These are phyloP conservation scores for Chaetura pelagica DNA, from an alignment of 2,113 vertebrate genomes.

Conservation along the genomic window DNA sequence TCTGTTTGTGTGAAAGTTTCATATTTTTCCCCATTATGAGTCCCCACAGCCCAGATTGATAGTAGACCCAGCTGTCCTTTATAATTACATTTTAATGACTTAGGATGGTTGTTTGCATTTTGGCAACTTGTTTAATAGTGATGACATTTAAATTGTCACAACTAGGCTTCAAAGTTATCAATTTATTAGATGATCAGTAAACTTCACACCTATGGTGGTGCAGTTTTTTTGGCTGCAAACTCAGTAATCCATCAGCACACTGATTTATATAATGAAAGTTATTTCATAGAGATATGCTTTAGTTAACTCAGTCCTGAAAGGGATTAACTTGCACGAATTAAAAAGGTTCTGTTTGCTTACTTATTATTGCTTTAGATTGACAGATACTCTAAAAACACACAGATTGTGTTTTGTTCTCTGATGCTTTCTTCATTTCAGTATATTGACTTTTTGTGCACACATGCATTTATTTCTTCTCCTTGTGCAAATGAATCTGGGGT, in stretches of 20 bases:
- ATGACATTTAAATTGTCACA: conserved; percentile 75
- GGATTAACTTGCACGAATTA: conserved; percentile 30
- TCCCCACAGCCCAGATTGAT: conserved; percentile 60
- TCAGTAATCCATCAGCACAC: conserved; percentile 22
- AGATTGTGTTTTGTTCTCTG: conserved; percentile 38
- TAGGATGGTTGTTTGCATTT: conserved; percentile 67
- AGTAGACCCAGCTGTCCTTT: conserved; percentile 68
- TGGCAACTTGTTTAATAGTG: conserved; percentile 73
- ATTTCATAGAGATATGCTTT: conserved; percentile 35
- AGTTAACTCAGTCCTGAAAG: conserved; percentile 54
- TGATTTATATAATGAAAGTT: conserved; percentile 54
- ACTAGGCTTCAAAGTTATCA: conserved; percentile 66
- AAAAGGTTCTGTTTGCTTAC: conserved; percentile 61
- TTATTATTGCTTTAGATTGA: conserved; percentile 50
- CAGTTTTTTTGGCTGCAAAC: conserved; percentile 49
- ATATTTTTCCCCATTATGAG: conserved; percentile 40
- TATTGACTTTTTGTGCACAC: neutral
- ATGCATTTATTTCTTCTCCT: conserved; percentile 19
- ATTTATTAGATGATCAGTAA: conserved; percentile 70
- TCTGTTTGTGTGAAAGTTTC: conserved; percentile 34
- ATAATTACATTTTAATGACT: conserved; percentile 73
- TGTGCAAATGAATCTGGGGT: conserved; percentile 34
- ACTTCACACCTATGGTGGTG: conserved; percentile 48
- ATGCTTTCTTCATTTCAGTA: conserved; percentile 35
- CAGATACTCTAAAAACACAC: conserved; percentile 53